Evolutionary conservation across 2,113 vertebrate species (phyloP).

Genomic region (Cyanistes caeruleus): DNA sequence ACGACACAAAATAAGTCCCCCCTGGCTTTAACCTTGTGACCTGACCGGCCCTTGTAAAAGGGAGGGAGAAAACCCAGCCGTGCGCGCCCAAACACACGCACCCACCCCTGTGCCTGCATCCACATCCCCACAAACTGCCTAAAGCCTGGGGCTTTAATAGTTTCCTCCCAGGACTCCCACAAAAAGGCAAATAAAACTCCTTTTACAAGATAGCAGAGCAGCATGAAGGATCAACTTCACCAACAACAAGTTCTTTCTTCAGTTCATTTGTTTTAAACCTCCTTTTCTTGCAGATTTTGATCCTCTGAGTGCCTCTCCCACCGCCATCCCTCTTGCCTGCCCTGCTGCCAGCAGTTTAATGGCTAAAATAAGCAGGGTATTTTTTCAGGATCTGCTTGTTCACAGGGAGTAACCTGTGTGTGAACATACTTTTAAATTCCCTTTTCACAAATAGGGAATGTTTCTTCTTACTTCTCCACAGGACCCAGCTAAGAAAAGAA

Average conservation of each 20-base stretch:
- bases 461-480: neutral
- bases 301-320: constrained; percentile 16
- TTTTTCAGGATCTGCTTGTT: constrained; percentile 19
- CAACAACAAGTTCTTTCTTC: constrained; percentile 60
- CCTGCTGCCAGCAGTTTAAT: constrained; percentile 22
- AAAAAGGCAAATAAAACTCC: constrained; percentile 77
- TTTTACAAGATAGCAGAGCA: constrained; percentile 78
- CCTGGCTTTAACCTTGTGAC: constrained; percentile 83
- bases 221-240: constrained; percentile 37
- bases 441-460: neutral
- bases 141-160: constrained; percentile 72
- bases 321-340: neutral
- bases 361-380: neutral
- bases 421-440: neutral
- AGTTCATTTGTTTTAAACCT: constrained; percentile 67
- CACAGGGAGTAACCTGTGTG: neutral
- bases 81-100: neutral
- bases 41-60: constrained; percentile 75
- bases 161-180: constrained; percentile 75
- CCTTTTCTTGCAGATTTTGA: constrained; percentile 31
- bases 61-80: neutral
- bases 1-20: constrained; percentile 79
- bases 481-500: neutral
- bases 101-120: neutral
- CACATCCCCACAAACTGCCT: constrained; percentile 39